Evolutionary conservation across 2,113 vertebrate genomes (phyloP).

Genomic region (Xenopus tropicalis): DNA sequence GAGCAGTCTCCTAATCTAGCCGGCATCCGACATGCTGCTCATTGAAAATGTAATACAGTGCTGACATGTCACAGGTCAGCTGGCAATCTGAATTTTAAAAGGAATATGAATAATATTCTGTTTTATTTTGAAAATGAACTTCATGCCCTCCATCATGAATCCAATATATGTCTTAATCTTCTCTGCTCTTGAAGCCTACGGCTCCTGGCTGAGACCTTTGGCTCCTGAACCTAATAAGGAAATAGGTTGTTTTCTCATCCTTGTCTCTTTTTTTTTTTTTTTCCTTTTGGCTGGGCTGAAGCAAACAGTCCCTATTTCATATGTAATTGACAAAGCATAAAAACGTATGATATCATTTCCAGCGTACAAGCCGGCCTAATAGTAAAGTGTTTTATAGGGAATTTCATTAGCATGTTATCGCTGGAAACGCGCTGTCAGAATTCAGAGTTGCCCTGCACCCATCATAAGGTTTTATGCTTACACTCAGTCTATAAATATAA

Average conservation of each 20-base stretch:
- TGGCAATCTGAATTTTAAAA: conserved; percentile 99
- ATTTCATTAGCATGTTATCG: conserved; percentile 70
- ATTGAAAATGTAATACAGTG: conserved; percentile 99
- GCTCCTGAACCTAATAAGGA: conserved; percentile 98
- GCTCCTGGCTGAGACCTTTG: conserved; percentile 93
- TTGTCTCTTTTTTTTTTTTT: conserved; percentile 80
- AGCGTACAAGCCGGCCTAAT: conserved; percentile 59
- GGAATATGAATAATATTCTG: conserved; percentile 99
- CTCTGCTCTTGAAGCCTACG: conserved; percentile 93
- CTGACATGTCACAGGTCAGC: conserved; percentile 98
- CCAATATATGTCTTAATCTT: conserved; percentile 99
- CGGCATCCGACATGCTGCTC: conserved; percentile 83
- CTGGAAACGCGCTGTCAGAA: conserved; percentile 62
- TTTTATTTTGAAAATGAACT: conserved; percentile 99
- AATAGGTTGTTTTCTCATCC: conserved; percentile 97
- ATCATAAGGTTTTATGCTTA: conserved; percentile 48
- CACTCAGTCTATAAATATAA: conserved; percentile 48
- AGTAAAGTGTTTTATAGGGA: conserved; percentile 58
- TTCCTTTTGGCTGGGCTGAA: conserved; percentile 78
- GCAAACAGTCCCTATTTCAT: conserved; percentile 86
- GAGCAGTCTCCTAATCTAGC: conserved; percentile 67
- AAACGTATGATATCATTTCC: conserved; percentile 76
- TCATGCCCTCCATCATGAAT: conserved; percentile 99
- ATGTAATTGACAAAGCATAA: conserved; percentile 89
- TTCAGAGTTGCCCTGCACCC: conserved; percentile 49